These are phyloP conservation scores for Gymnobelideus leadbeateri DNA, from an alignment of 2,113 vertebrate genomes.

Conservation along the genomic window DNA sequence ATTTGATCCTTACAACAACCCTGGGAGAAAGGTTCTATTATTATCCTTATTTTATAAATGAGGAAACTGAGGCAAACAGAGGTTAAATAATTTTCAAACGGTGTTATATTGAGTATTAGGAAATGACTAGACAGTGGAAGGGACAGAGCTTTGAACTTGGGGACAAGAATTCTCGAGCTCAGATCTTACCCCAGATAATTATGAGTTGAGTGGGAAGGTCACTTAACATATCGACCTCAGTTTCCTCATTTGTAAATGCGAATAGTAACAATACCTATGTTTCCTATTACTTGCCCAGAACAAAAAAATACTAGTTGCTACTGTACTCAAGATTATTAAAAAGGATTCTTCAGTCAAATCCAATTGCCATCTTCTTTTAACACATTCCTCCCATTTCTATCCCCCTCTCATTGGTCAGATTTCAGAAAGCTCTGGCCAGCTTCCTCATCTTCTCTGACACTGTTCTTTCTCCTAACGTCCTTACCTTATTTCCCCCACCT, in stretches of 20 bases:
- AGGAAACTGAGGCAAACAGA: neutral
- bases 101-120: neutral
- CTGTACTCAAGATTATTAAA: neutral
- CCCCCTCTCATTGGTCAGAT: too few relatives aligned
- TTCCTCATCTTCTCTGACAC: too few relatives aligned
- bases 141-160: neutral
- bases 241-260: neutral
- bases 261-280: rapidly evolving
- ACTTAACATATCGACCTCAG: neutral
- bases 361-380: too few relatives aligned
- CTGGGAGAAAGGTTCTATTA: neutral
- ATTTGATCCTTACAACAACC: neutral
- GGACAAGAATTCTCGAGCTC: neutral
- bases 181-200: neutral
- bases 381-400: too few relatives aligned
- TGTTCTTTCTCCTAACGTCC: too few relatives aligned
- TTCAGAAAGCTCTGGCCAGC: too few relatives aligned
- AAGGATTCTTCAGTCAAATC: too few relatives aligned
- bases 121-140: neutral
- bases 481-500: too few relatives aligned
- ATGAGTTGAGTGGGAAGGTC: neutral
- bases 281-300: neutral
- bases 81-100: neutral
- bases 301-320: neutral
- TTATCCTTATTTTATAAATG: too few relatives aligned